These are phyloP conservation scores for Chelonoidis abingdonii DNA, from an alignment of 2,113 vertebrate genomes.

Conservation along the genomic window DNA sequence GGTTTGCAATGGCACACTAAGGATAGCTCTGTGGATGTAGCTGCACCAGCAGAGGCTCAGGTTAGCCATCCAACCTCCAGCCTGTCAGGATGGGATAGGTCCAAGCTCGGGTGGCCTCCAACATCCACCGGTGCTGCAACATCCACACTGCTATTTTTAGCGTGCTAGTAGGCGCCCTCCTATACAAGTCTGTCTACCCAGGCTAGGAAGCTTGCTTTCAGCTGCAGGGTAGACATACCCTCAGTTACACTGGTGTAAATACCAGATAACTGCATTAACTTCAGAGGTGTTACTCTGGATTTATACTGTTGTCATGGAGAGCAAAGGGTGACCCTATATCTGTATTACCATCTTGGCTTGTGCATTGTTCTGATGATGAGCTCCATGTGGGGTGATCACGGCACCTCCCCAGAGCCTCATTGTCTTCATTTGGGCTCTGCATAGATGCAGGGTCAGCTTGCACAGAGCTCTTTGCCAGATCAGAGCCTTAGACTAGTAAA, in stretches of 20 bases:
- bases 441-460: not conserved
- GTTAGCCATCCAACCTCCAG: not conserved
- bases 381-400: not conserved
- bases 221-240: not conserved
- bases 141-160: not conserved
- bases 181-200: not conserved
- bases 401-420: not conserved
- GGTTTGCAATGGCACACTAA: not conserved
- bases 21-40: not conserved
- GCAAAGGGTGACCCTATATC: not conserved
- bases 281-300: not conserved
- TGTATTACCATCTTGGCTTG: not conserved
- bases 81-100: not conserved
- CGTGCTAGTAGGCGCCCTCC: not conserved
- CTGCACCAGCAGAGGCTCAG: not conserved
- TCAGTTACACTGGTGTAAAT: accelerated
- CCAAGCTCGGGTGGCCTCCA: not conserved
- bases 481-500: not conserved
- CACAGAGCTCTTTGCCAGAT: not conserved
- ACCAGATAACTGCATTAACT: not conserved
- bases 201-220: not conserved
- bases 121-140: not conserved
- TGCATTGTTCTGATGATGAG: not conserved
- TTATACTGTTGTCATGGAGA: not conserved
- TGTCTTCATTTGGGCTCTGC: not conserved